Conservation (phyloP, 1,140 invertebrate species). For the Magallana gigas region DNA sequence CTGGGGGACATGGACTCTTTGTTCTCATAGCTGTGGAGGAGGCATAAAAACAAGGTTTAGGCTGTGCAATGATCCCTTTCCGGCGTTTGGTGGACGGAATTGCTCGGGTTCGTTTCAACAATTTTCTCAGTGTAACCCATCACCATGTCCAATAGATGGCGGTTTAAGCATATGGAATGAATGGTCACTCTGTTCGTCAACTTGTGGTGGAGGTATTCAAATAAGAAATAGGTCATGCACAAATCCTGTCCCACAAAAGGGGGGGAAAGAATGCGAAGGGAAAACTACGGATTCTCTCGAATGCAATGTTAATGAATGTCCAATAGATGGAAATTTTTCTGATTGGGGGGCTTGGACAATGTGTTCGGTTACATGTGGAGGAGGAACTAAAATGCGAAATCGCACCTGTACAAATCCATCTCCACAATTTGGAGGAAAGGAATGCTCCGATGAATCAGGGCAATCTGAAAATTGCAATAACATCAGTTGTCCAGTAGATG, state of each 20-base stretch:
- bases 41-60: slow-evolving; percentile 12
- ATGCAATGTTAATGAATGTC: slow-evolving; percentile 37
- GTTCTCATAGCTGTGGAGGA: slow-evolving; percentile 39
- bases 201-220: slow-evolving; percentile 57
- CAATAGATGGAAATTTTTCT: not conserved
- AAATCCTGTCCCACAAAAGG: slow-evolving; percentile 51
- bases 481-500: slow-evolving; percentile 62
- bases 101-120: slow-evolving; percentile 54
- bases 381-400: not conserved
- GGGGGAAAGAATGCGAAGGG: slow-evolving; percentile 51
- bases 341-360: slow-evolving; percentile 9
- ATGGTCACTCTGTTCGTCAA: slow-evolving; percentile 23
- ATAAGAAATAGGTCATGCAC: slow-evolving; percentile 48
- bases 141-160: slow-evolving; percentile 11
- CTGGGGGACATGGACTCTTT: slow-evolving; percentile 32
- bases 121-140: slow-evolving; percentile 64
- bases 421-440: slow-evolving; percentile 13
- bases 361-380: slow-evolving; percentile 39
- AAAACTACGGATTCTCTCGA: not conserved
- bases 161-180: not conserved
- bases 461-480: slow-evolving; percentile 26
- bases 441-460: not conserved
- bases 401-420: slow-evolving; percentile 32
- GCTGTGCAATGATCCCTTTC: slow-evolving; percentile 43
- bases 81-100: slow-evolving; percentile 21